These are phyloP conservation scores for Lipophrys pholis DNA, from an alignment of 2,113 vertebrate species.

Conservation along the genomic window DNA sequence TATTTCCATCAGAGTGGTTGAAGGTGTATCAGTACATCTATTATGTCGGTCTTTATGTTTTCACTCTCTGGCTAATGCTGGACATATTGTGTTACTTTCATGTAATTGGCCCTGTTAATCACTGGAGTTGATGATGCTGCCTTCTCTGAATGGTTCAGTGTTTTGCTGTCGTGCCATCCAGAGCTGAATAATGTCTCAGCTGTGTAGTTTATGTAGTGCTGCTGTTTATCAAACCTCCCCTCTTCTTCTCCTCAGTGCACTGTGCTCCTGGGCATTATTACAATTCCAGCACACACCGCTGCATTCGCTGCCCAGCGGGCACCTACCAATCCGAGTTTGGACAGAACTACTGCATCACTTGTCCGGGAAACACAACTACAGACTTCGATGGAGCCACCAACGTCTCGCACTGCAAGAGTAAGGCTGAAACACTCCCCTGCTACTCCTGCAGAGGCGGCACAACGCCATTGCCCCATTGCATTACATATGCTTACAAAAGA, in stretches of 20 bases:
- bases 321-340: conserved; percentile 95
- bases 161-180: conserved; percentile 3
- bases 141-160: not conserved
- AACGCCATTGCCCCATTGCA: no score
- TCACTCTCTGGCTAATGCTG: no score
- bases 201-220: conserved; percentile 1
- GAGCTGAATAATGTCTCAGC: conserved; percentile 7
- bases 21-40: no score
- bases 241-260: conserved; percentile 84
- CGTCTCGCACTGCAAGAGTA: conserved; percentile 97
- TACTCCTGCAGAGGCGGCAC: no score
- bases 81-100: no score
- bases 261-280: conserved; percentile 97
- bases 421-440: not conserved
- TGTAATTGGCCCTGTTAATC: no score
- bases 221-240: not conserved
- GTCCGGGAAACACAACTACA: conserved; percentile 95
- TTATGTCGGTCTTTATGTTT: no score
- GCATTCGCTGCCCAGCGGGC: conserved; percentile 92
- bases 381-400: conserved; percentile 96
- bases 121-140: no score
- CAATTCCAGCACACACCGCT: conserved; percentile 94
- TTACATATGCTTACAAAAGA: no score
- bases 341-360: conserved; percentile 95
- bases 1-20: no score